Evolutionary conservation across 2,888 invertebrate species (phyloP), one percentile per base, ranked within the genome.

Genomic region (Acheta domesticus): DNA sequence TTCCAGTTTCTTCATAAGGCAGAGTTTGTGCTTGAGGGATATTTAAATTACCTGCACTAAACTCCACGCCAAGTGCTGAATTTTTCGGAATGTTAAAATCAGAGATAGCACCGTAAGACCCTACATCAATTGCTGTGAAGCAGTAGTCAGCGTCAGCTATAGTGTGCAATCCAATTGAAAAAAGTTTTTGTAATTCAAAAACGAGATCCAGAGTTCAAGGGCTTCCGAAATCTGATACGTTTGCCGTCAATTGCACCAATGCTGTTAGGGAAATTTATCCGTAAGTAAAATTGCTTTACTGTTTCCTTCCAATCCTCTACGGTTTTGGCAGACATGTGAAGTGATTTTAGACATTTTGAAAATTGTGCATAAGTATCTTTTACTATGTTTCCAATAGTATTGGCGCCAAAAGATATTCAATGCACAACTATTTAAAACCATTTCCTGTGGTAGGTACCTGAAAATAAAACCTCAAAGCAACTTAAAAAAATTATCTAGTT

Each of bases 71-170:
- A 20, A 78, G 16, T 21, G n/a, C 0, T 62, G 73, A 73, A 62
- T 73, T 78, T 73, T 78, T 78, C 8, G 62, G 14, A 11, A 78
- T 12, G 14, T 49, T 78, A 14, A 49, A 49, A 77, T 77, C 77
- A 19, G n/a, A 16, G 49, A 23, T 21, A 20, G 12, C 14, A 21
- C 78, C 62, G 14, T 50, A 73, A 4, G 73, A 78, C 23, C 78
- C 73, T 2, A 2, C 62, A 23, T 78, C 78, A 50, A 78, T 62
- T 12, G 20, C 49, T 16, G 12, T 62, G 11, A 78, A 78, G 12
- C 21, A 50, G 14, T 36, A 73, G 23, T 50, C 62, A 21, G 78
- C 3, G 19, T 62, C 62, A 62, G 62, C 2, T 16, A 62, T 19
- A 62, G 62, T 5, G 12, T 3, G 12, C 19, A 62, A 62, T 16